Conservation (phyloP, 2,113 vertebrate genomes). For the Thunnus maccoyii region DNA sequence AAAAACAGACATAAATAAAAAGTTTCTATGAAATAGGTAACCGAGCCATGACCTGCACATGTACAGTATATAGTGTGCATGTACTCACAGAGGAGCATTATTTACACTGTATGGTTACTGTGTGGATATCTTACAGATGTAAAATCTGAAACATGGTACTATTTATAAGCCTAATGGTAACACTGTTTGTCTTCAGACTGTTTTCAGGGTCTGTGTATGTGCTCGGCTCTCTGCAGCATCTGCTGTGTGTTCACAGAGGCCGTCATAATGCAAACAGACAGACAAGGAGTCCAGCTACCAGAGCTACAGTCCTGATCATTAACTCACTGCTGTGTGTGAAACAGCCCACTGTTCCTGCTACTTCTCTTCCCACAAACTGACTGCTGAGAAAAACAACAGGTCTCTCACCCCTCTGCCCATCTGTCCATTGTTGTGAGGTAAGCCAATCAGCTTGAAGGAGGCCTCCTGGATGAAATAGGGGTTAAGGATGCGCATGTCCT, state of each 20-base stretch:
- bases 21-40: conserved; percentile 6
- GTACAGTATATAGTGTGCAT: background rate
- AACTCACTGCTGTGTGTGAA: conserved; percentile 8
- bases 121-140: conserved; percentile 35
- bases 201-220: conserved; percentile 16
- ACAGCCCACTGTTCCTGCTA: conserved; percentile 3
- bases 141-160: conserved; percentile 16
- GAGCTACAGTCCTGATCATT: conserved; percentile 16
- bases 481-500: conserved; percentile 93
- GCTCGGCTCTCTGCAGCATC: conserved; percentile 27
- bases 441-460: conserved; percentile 93
- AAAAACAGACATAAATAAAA: conserved; percentile 37
- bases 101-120: background rate
- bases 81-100: background rate
- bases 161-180: conserved; percentile 21
- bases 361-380: background rate
- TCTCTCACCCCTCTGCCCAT: conserved; percentile 94
- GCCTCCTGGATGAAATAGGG: conserved; percentile 96
- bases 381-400: background rate
- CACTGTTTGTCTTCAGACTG: conserved; percentile 39
- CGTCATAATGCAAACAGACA: conserved; percentile 47
- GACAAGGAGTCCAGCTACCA: conserved; percentile 12
- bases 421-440: conserved; percentile 92
- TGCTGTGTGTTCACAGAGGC: conserved; percentile 35
- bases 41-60: background rate